Evolutionary conservation across 2,113 vertebrate species (phyloP).

Genomic region (Heterotis niloticus): DNA sequence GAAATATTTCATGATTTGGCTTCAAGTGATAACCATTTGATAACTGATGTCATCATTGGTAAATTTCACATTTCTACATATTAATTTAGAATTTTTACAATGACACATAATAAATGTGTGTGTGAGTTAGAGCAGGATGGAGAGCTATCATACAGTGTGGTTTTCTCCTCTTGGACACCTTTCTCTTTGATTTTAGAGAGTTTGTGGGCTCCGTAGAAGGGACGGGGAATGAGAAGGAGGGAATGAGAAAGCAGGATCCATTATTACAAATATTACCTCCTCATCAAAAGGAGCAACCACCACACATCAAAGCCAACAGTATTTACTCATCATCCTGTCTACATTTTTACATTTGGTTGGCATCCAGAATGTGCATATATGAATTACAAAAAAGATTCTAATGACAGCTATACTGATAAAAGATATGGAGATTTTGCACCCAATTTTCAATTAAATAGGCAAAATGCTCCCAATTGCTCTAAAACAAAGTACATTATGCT

Average conservation of each 20-base stretch:
- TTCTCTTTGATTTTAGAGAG: neutral
- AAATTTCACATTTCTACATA: too few relatives aligned
- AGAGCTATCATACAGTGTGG: too few relatives aligned
- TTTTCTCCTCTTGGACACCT: neutral
- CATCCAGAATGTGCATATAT: too few relatives aligned
- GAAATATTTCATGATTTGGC: too few relatives aligned
- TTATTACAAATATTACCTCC: conserved; percentile 38
- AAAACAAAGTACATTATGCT: conserved; percentile 1
- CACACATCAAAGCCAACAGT: conserved; percentile 17
- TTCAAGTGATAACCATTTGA: too few relatives aligned
- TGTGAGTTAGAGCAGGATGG: too few relatives aligned
- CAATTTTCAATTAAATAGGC: conserved; percentile 12
- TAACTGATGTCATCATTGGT: too few relatives aligned
- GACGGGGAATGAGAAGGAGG: too few relatives aligned
- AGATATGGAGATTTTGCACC: neutral
- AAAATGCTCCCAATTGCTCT: neutral
- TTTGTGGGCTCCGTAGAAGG: neutral
- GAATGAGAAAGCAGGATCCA: conserved; percentile 32
- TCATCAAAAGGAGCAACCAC: conserved; percentile 24
- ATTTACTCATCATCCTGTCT: neutral
- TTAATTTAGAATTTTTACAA: too few relatives aligned
- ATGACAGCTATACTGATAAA: neutral
- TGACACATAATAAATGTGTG: too few relatives aligned
- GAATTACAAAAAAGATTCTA: neutral
- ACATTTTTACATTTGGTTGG: neutral